Base-by-base conservation (phyloP, 2,888 invertebrate species). In the Macrophya alboannulata region DNA sequence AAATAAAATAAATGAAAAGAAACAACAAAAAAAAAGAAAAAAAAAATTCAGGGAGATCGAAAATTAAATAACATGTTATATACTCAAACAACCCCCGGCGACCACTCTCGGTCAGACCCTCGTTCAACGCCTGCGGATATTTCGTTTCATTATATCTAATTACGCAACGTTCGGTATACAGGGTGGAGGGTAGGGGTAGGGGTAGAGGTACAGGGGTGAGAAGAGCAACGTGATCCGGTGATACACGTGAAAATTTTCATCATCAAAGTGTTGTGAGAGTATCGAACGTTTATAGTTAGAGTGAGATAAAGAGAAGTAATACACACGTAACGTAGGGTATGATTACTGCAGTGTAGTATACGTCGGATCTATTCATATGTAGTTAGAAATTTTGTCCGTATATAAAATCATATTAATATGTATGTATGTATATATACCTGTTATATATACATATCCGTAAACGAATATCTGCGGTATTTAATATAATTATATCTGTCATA, bases 71-170 rank as follows among this genome's bases (percentile, higher is more conserved):
- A 68, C 68, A 37, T 68, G 68, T 68, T 25, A n/a, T n/a, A n/a
- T n/a, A 68, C 68, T 25, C 68, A 74, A 74, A 43, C 74, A 43
- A 74, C 74, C 68, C 37, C 37, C 74, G 45, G 21, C 31, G 45
- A 43, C 74, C 43, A 45, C 43, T 31, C 43, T 45, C 43, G 68
- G 68, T 17, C 68, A 68, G 17, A 68, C 17, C 68, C 37, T 37
- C 68, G 31, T 68, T 68, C 68, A 68, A 37, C 37, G 37, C 74
- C 43, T n/a, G 74, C 43, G 43, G 45, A 45, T 74, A 45, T 74
- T 74, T 74, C 45, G 74, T 45, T 74, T 45, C 74, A 74, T 74
- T 74, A 45, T 74, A 74, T 74, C 74, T 45, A 74, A 74, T 74
- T 45, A 74, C 45, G 74, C 31, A 45, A 45, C 17, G 55, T 2